These are phyloP conservation scores for Theretra japonica DNA, from an alignment of 2,888 invertebrate genomes.

Conservation along the genomic window DNA sequence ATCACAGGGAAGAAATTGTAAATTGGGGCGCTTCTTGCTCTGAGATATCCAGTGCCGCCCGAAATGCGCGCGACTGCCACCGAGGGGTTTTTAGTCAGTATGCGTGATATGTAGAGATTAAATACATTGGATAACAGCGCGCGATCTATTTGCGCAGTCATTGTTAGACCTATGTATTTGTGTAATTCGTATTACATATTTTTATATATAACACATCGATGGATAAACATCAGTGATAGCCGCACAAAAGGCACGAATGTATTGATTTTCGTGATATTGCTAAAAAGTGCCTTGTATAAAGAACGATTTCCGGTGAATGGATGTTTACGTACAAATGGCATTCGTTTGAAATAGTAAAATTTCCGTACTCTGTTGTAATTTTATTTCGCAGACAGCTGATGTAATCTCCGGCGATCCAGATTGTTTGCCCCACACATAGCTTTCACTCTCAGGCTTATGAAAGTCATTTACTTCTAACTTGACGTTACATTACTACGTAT, in stretches of 20 bases:
- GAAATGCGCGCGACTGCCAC: too few species aligned
- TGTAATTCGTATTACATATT: background rate
- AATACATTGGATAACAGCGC: too few species aligned
- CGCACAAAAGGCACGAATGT: background rate
- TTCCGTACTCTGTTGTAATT: constrained; percentile 10
- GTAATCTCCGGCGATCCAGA: constrained; percentile 9
- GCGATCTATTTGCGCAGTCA: too few species aligned
- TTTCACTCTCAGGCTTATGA: constrained; percentile 9
- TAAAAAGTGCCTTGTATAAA: background rate
- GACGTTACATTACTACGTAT: background rate
- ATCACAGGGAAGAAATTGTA: too few species aligned
- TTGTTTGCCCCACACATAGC: constrained; percentile 3
- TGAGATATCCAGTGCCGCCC: too few species aligned
- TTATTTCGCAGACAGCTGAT: constrained; percentile 20
- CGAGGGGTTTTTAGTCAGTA: too few species aligned
- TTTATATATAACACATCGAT: background rate
- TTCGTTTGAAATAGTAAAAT: background rate
- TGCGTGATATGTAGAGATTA: too few species aligned
- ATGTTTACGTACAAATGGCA: background rate
- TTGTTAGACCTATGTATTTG: too few species aligned
- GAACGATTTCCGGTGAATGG: background rate
- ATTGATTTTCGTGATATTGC: background rate
- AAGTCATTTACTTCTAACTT: background rate
- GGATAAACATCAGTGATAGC: too few species aligned
- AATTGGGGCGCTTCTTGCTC: too few species aligned